Conservation (phyloP, 2,113 vertebrate genomes). For the Opisthocomus hoazin region DNA sequence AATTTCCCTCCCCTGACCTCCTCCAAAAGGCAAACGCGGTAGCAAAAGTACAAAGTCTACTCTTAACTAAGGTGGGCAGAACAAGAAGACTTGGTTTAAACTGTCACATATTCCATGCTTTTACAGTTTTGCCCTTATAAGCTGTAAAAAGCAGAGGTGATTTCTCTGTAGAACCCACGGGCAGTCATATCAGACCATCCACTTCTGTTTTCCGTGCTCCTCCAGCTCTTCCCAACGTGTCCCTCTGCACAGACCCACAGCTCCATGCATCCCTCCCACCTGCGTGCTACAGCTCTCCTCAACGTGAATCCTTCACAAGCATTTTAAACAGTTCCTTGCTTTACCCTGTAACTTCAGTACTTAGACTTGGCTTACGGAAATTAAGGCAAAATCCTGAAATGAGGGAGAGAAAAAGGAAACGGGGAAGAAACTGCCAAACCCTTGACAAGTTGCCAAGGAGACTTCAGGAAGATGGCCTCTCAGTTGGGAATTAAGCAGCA, state of each 20-base stretch:
- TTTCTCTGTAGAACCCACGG: background rate
- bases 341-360: background rate
- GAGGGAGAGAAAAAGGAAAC: background rate
- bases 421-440: background rate
- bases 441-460: background rate
- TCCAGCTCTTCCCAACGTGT: accelerated
- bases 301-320: accelerated
- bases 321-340: accelerated
- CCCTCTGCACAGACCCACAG: accelerated
- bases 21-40: background rate
- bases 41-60: accelerated
- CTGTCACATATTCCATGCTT: background rate
- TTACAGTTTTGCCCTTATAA: background rate
- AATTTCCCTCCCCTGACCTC: background rate
- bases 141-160: background rate
- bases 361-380: background rate
- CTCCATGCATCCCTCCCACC: background rate
- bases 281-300: background rate
- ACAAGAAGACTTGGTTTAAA: background rate
- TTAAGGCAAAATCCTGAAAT: background rate
- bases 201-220: background rate
- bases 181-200: background rate
- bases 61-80: background rate
- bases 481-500: background rate
- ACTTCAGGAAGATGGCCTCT: background rate